Conservation (phyloP, 2,113 vertebrate genomes). For the Circaetus cinerascens region DNA sequence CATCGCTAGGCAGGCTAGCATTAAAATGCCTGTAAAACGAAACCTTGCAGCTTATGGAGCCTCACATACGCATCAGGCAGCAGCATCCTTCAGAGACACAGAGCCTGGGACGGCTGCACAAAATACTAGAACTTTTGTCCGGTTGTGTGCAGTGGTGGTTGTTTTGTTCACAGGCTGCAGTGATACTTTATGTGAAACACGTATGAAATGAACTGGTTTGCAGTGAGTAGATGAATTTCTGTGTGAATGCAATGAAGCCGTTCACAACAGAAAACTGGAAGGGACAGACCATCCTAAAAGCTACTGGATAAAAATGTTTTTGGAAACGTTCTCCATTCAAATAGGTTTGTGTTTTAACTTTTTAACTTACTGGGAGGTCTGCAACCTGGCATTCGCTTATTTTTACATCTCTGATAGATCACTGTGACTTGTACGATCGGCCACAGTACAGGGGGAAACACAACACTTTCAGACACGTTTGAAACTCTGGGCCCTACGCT, state of each 20-base stretch:
- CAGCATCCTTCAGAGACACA: not conserved
- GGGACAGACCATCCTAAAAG: not conserved
- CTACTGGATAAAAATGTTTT: not conserved
- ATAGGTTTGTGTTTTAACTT: not conserved
- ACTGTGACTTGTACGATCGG: accelerated
- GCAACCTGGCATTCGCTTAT: not conserved
- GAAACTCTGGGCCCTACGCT: accelerated
- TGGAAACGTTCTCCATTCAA: not conserved
- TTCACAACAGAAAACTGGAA: not conserved
- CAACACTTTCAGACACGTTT: accelerated
- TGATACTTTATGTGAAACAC: accelerated
- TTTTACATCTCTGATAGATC: not conserved
- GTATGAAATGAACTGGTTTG: not conserved
- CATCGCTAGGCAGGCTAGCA: not conserved
- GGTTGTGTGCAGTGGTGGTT: accelerated
- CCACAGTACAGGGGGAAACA: not conserved
- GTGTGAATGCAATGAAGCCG: no score
- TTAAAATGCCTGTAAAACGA: not conserved
- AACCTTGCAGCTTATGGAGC: not conserved
- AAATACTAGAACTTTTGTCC: not conserved
- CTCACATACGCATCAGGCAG: not conserved
- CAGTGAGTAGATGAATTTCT: not conserved
- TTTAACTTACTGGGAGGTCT: not conserved
- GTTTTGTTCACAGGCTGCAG: no score
- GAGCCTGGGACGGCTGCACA: not conserved